phyloP scores from a whole-genome alignment of 1,140 invertebrate genomes.

The Paraescarpia echinospica region DNA sequence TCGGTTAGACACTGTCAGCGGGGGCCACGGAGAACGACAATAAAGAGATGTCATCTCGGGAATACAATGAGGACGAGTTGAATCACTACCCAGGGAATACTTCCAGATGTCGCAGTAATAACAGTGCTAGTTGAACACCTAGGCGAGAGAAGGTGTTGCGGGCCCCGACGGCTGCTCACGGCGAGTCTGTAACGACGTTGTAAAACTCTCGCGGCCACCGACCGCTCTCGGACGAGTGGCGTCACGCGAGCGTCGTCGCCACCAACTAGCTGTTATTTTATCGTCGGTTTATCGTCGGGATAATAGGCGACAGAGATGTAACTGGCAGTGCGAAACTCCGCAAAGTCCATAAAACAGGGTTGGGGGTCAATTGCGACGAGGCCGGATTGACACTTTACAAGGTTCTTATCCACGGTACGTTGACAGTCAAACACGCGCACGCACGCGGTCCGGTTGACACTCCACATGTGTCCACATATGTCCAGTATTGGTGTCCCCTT shows the following conservation, averaged over 20 bases:
- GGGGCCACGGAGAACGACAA: neutral
- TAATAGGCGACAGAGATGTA: neutral
- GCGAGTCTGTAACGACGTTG: neutral
- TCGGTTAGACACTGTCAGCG: neutral
- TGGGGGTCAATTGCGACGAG: neutral
- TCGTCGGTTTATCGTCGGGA: neutral
- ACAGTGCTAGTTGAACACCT: neutral
- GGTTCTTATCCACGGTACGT: neutral
- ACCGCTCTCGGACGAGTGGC: neutral
- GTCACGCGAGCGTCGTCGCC: neutral
- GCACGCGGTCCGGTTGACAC: neutral
- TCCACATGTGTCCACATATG: neutral
- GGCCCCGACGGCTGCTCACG: neutral
- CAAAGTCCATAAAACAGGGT: neutral
- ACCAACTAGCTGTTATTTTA: neutral
- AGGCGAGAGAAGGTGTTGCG: neutral
- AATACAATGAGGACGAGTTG: neutral
- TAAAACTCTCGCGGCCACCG: neutral
- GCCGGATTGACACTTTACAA: neutral
- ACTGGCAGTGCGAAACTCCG: neutral
- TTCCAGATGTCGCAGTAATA: constrained; percentile 5
- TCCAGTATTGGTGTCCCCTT: neutral
- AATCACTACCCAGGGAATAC: neutral
- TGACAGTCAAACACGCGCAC: too few relatives aligned
- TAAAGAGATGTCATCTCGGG: neutral